Base-by-base conservation (phyloP, 2,797 vertebrate genomes). In the Furcifer pardalis region DNA sequence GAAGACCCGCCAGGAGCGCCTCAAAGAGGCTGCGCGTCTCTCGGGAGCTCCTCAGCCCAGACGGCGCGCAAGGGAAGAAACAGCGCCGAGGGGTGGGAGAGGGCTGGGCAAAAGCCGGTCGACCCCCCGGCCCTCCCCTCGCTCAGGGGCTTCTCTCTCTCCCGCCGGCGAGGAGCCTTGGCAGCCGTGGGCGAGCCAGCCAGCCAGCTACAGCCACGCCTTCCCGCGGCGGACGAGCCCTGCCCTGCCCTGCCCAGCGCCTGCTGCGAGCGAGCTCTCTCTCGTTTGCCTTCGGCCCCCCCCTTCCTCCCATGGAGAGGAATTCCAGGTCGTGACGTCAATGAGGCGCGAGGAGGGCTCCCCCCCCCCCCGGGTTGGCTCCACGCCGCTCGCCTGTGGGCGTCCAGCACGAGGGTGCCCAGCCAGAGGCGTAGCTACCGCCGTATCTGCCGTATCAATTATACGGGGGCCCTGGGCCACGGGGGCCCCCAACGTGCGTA, bases 301-400 rank as follows among this genome's bases (percentile, higher is more conserved):
- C 40, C 56, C 56, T 35, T 2, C 25, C 69, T n/a, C 72, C 52
- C 62, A 56, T 65, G 73, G 17, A 62, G 79, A 69, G 84, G 84
- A 82, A 86, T 86, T 77, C 84, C 84, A 82, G 79, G 42, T 62
- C 27, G 68, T 86, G 84, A 86, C 84, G 84, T 86, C 84, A 77
- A 71, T 27, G 78, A 42, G 69, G 35, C 8, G 72, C 37, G 60
- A 49, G 42, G 10, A 25, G 21, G 13, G 30, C 30, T 59, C 77
- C 77, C 83, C 56, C 32, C 15, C 3, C 13, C 40, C 56, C 15
- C 35, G 32, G n/a, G 52, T n/a, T n/a, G n/a, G n/a, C n/a, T n/a
- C n/a, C n/a, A n/a, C n/a, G n/a, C n/a, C n/a, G n/a, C n/a, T n/a
- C n/a, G n/a, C n/a, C n/a, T n/a, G n/a, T n/a, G n/a, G n/a, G n/a